Evolutionary conservation across 1,140 invertebrate species (phyloP), one percentile per base, ranked within the genome.

Genomic region (Hylaeus anthracinus): DNA sequence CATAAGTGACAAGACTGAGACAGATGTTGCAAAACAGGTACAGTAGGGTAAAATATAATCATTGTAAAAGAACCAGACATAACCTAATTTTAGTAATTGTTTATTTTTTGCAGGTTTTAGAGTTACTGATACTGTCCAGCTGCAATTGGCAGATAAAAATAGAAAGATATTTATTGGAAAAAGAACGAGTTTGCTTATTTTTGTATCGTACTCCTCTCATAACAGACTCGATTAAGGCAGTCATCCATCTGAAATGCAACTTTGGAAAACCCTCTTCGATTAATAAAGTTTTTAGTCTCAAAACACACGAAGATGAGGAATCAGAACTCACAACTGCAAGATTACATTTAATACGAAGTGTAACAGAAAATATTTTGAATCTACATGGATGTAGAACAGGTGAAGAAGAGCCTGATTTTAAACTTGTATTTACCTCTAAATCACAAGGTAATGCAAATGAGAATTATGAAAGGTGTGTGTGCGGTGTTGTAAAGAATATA

Each of bases 401-500:
- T 26, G 73, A 88, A 73, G 61, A 87, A 15, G 39, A 86, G 64
- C 65, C 66, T n/a, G 3, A 84, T 87, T 64, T 86, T 88, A 92
- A 85, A 84, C 87, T 90, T 64, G 61, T 93, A 51, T 92, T 95
- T 3, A 94, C 92, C 3, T 90, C 91, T 8, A 95, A 93, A 74
- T 95, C 94, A 10, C 87, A 92, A 37, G 88, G 85, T 83, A 88
- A 73, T 64, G 66, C 74, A 15, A 70, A 84, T 66, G 74, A 91
- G 26, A 83, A 83, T 48, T 88, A 82, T 74, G 81, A 82, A 12
- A 87, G 83, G 65, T 85, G 91, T 67, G 70, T 95, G 48, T 95
- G 94, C 81, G 94, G 94, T 3, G 89, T 93, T 71, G 94, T 94
- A 0, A 88, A 94, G 70, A 95, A 93, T 92, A 81, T 79, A 9